A percentile compares a stretch with the other conserved stretches of the same genome.
Conservation (phyloP, 2,113 vertebrate genomes). For the Chionodraco myersi region DNA sequence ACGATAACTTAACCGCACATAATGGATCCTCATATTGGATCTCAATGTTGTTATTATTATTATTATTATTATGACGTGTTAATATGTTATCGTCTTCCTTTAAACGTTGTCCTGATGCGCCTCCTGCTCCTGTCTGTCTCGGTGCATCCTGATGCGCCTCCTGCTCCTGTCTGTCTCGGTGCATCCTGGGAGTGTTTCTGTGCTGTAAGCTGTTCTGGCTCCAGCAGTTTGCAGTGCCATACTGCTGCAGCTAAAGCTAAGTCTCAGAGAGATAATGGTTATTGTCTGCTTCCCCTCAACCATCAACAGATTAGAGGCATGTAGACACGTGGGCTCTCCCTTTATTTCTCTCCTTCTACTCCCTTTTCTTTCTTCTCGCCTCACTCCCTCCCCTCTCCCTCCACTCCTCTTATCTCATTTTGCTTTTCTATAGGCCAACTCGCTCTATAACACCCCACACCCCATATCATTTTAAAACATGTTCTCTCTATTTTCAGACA, state of each 20-base stretch:
- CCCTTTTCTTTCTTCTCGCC: slow-evolving; percentile 11
- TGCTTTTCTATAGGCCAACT: slow-evolving; percentile 47
- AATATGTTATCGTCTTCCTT: slow-evolving; percentile 29
- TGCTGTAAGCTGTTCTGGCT: slow-evolving; percentile 55
- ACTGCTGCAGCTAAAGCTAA: slow-evolving; percentile 65
- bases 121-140: slow-evolving; percentile 39
- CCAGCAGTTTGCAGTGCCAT: slow-evolving; percentile 47
- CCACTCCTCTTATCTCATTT: slow-evolving; percentile 46
- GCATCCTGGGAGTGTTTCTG: slow-evolving; percentile 36
- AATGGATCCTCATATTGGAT: neutral
- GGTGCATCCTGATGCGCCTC: slow-evolving; percentile 14
- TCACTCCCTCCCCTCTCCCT: slow-evolving; percentile 23
- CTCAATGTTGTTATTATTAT: neutral
- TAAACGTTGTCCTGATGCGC: slow-evolving; percentile 11
- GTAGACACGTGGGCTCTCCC: slow-evolving; percentile 65
- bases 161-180: slow-evolving; percentile 39
- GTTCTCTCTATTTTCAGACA: slow-evolving; percentile 69
- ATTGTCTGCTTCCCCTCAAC: slow-evolving; percentile 78
- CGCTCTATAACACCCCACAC: slow-evolving; percentile 28
- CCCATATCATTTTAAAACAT: slow-evolving; percentile 63
- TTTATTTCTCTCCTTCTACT: slow-evolving; percentile 51
- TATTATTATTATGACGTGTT: slow-evolving; percentile 4
- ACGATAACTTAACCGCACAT: neutral
- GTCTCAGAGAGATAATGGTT: slow-evolving; percentile 74
- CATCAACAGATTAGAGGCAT: slow-evolving; percentile 79